phyloP scores from a whole-genome alignment of 1,140 invertebrate genomes.

The Schlechtendalia chinensis region DNA sequence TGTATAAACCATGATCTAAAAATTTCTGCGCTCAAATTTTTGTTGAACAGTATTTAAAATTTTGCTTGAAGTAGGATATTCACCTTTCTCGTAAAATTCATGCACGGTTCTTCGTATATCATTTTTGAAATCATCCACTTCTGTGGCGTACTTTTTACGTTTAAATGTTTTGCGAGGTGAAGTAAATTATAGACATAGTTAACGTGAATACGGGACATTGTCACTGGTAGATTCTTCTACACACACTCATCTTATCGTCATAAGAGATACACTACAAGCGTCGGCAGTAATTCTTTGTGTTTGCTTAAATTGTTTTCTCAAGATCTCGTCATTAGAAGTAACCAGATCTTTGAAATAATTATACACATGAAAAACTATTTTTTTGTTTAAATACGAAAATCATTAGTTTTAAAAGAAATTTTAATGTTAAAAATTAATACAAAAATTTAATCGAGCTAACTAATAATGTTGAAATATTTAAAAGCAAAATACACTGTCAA shows the following conservation, averaged over 20 bases:
- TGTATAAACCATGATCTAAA: not conserved
- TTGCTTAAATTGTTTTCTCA: not conserved
- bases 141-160: not conserved
- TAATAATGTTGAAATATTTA: too few relatives aligned
- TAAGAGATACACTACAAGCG: not conserved
- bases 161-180: not conserved
- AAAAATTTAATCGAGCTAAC: too few relatives aligned
- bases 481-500: too few relatives aligned
- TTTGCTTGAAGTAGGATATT: not conserved
- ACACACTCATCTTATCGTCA: slow-evolving; percentile 1
- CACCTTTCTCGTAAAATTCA: slow-evolving; percentile 7
- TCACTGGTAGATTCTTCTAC: not conserved
- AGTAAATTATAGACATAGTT: not conserved
- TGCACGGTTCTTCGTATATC: not conserved
- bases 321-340: not conserved
- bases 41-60: not conserved
- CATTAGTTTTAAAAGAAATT: too few relatives aligned
- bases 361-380: too few relatives aligned
- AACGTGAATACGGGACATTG: not conserved
- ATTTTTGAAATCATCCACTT: not conserved
- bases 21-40: not conserved
- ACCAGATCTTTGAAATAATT: not conserved
- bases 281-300: not conserved
- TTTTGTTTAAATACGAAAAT: not conserved
- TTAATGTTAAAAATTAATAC: not conserved